These are phyloP conservation scores for Oxyteleia sp. DNA, from an alignment of 2,888 invertebrate species.

Conservation along the genomic window DNA sequence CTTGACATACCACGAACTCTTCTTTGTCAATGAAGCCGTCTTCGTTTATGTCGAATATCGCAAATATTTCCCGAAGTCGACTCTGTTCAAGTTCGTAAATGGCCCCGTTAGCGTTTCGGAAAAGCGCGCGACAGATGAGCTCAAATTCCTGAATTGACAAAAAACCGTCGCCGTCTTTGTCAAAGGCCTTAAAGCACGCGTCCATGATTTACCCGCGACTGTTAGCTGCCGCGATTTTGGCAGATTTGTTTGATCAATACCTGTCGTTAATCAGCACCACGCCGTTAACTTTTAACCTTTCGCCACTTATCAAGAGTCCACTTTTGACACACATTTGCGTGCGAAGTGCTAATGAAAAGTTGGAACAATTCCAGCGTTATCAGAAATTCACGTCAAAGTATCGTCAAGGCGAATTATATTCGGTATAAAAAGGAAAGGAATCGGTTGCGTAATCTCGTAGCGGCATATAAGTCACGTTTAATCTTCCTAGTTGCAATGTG, in stretches of 20 bases:
- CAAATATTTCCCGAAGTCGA: constrained; percentile 92
- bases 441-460: background rate
- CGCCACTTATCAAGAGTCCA: constrained; percentile 64
- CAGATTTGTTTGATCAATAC: constrained; percentile 85
- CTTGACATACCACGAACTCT: constrained; percentile 90
- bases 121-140: constrained; percentile 94
- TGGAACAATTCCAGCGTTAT: constrained; percentile 36
- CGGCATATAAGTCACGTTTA: too few relatives aligned
- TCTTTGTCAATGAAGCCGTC: constrained; percentile 93
- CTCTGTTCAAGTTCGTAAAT: constrained; percentile 93
- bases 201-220: constrained; percentile 90
- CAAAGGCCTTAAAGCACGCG: constrained; percentile 96
- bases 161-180: constrained; percentile 96
- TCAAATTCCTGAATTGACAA: constrained; percentile 93
- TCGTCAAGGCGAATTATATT: constrained; percentile 3
- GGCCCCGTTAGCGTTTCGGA: constrained; percentile 95
- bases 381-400: constrained; percentile 21
- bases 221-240: constrained; percentile 81
- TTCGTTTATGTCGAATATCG: constrained; percentile 93
- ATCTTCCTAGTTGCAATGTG: too few relatives aligned
- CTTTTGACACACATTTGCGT: constrained; percentile 62
- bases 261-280: constrained; percentile 61
- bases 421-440: background rate
- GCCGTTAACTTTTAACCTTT: constrained; percentile 74
- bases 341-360: constrained; percentile 72